Evolutionary conservation across 2,113 vertebrate genomes (phyloP), one percentile per base, ranked within the genome.

Genomic region (Marcusenius ussheri): DNA sequence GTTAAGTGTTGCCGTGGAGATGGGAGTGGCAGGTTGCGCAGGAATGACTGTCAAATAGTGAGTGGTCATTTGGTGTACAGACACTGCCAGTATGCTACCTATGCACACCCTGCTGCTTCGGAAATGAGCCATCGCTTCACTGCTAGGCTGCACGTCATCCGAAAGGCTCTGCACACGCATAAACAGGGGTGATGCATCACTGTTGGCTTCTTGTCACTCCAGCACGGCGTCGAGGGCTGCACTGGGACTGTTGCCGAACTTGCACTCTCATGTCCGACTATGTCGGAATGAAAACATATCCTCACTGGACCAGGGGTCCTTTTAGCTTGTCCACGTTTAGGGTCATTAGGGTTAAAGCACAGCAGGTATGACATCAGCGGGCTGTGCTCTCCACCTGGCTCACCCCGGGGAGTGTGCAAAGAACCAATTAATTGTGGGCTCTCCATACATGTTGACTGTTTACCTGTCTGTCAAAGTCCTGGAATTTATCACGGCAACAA

Each of bases 1-100:
- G 49, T 77, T 74, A 24, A 47, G 74, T 90, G 89, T 90, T 46
- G 42, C 83, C 77, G 10, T 87, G 77, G 39, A 49, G 58, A 58
- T 17, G 19, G 88, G 53, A 62, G 58, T 89, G 83, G 58, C 39
- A 87, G 51, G 42, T 84, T 24, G 3, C 46, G 17, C 39, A 24
- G 17, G 45, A 45, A 21, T 45, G 19, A 45, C 83, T 47, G 83
- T 84, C 39, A 84, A 3, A 45, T 45, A 17, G 19, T 47, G 62
- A 70, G 35, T n/a, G 83, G 83, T 24, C 83, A 10, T 8, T 84
- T 3, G 21, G 83, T 9, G 45, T 84, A 10, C 19, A 21, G 39
- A 21, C 35, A 19, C 19, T 84, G 80, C 42, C 80, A n/a, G 45
- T 17, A 17, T 15, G 35, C 62, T 10, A 31, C 10, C 62, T 66